phyloP scores from a whole-genome alignment of 2,797 vertebrate genomes.

The Calcarius lapponicus region DNA sequence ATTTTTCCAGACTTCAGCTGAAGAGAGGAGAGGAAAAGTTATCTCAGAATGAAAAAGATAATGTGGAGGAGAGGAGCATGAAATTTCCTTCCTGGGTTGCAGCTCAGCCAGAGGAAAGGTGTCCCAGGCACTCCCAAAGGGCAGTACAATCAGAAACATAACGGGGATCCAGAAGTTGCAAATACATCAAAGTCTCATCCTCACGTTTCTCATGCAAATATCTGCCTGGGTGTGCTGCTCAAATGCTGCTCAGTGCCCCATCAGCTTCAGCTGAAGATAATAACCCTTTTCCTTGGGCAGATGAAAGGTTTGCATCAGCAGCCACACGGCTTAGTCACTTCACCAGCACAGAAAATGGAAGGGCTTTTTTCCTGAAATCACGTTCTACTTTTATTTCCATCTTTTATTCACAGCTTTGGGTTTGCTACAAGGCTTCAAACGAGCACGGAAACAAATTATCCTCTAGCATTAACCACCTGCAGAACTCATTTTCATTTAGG shows the following conservation, averaged over 20 bases:
- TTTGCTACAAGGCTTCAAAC: slow-evolving; percentile 33
- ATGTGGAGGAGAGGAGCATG: fast-evolving
- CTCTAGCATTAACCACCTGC: slow-evolving; percentile 39
- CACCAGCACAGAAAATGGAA: slow-evolving; percentile 10
- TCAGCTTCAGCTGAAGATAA: slow-evolving; percentile 27
- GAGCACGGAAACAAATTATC: slow-evolving; percentile 39
- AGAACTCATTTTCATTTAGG: slow-evolving; percentile 40
- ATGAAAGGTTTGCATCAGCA: slow-evolving; percentile 55
- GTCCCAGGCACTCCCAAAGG: background rate
- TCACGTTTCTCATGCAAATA: slow-evolving; percentile 58
- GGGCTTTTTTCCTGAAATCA: background rate
- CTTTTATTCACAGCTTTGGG: slow-evolving; percentile 17
- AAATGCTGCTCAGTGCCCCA: slow-evolving; percentile 28
- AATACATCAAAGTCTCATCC: slow-evolving; percentile 29
- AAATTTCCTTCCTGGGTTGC: background rate
- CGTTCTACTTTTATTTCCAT: slow-evolving; percentile 40
- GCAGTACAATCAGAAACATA: background rate
- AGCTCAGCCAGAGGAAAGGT: background rate
- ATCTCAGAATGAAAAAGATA: background rate
- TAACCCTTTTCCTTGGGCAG: slow-evolving; percentile 14
- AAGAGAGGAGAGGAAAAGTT: background rate
- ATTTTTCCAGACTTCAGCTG: background rate
- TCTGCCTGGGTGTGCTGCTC: slow-evolving; percentile 22
- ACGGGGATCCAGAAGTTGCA: slow-evolving; percentile 3
- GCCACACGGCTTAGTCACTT: background rate